phyloP scores from a whole-genome alignment of 2,888 invertebrate species.

The Caenorhabditis uteleia region DNA sequence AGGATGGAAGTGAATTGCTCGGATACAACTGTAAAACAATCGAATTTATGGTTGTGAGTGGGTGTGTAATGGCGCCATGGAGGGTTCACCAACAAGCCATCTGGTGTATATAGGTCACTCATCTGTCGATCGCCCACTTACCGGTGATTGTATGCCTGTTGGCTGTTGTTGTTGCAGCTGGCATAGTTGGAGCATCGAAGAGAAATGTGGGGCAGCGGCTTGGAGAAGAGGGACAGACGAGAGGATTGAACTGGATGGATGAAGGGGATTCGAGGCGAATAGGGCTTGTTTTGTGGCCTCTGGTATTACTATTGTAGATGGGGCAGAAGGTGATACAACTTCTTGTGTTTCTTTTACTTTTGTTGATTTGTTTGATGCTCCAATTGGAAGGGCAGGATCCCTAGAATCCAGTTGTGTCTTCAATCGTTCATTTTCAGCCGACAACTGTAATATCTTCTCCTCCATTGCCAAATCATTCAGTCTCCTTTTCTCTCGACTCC shows the following conservation, averaged over 20 bases:
- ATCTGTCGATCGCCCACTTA: constrained; percentile 4
- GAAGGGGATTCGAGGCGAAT: neutral
- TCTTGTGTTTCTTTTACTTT: neutral
- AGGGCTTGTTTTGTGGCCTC: constrained; percentile 1
- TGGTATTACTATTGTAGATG: constrained; percentile 6
- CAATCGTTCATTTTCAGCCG: constrained; percentile 91
- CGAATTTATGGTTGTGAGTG: neutral
- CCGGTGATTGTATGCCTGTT: too few species aligned
- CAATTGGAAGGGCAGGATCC: neutral
- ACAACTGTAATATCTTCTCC: constrained; percentile 88
- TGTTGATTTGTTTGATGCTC: too few species aligned
- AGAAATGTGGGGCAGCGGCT: constrained; percentile 28
- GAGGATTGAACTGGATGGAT: constrained; percentile 24
- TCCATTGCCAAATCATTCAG: constrained; percentile 95
- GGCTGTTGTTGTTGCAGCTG: too few species aligned
- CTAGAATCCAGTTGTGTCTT: constrained; percentile 80
- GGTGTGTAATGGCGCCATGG: too few species aligned
- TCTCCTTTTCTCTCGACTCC: constrained; percentile 76
- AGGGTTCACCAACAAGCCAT: constrained; percentile 5
- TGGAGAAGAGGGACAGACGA: constrained; percentile 25
- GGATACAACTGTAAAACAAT: constrained; percentile 16
- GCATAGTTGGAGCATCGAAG: constrained; percentile 43
- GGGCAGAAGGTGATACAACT: constrained; percentile 3
- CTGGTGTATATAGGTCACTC: constrained; percentile 35
- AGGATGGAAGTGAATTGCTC: constrained; percentile 15